A percentile compares a stretch with the other conserved stretches of the same genome.
Conservation (phyloP, 2,113 vertebrate species). For the Percina caprodes region DNA sequence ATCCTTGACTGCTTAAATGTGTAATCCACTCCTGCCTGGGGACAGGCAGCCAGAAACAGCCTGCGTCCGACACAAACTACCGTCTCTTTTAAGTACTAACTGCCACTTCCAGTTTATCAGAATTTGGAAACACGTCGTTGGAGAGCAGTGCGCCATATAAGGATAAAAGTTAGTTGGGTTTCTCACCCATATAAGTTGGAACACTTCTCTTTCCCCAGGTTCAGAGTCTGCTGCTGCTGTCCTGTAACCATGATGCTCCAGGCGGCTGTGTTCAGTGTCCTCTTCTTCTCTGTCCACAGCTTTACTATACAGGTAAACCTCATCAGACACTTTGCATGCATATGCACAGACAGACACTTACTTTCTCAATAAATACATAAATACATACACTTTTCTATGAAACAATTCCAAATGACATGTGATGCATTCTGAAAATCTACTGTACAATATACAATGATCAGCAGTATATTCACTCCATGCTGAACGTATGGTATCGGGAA, state of each 20-base stretch:
- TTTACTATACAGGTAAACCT: slow-evolving; percentile 43
- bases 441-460: background rate
- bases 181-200: slow-evolving; percentile 22
- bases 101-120: background rate
- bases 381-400: background rate
- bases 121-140: background rate
- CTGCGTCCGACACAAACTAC: slow-evolving; percentile 3
- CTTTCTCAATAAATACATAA: background rate
- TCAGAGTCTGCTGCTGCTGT: background rate
- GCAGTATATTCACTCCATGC: background rate
- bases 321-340: background rate
- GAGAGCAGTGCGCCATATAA: slow-evolving; percentile 28
- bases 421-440: background rate
- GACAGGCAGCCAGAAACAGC: background rate
- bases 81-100: slow-evolving; percentile 31
- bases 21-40: background rate
- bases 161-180: slow-evolving; percentile 12
- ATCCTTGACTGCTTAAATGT: background rate
- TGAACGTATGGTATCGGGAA: background rate
- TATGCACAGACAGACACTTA: background rate
- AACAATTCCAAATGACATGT: background rate
- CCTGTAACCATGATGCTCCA: slow-evolving; percentile 59
- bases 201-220: background rate
- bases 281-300: slow-evolving; percentile 30
- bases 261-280: slow-evolving; percentile 17